Evolutionary conservation across 2,113 vertebrate species (phyloP).

Genomic region (Ailurus styani): DNA sequence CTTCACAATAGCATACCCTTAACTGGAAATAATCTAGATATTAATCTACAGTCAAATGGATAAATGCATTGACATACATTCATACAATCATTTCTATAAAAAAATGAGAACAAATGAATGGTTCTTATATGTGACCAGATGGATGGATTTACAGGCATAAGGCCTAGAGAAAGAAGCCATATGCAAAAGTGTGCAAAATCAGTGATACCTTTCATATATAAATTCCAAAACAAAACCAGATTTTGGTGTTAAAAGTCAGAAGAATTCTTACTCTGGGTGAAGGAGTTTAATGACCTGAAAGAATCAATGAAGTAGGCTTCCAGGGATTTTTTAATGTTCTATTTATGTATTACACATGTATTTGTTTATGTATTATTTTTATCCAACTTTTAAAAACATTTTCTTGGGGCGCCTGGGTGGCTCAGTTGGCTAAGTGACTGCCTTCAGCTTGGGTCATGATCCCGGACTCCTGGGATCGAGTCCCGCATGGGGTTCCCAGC

Average conservation of each 20-base stretch:
- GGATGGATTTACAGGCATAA: not conserved
- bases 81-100: not conserved
- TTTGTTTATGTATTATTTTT: not conserved
- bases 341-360: not conserved
- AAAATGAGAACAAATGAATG: not conserved
- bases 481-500: too few species aligned
- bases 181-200: not conserved
- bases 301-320: not conserved
- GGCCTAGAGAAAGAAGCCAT: not conserved
- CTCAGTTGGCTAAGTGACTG: too few species aligned
- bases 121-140: not conserved
- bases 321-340: not conserved
- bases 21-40: not conserved
- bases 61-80: not conserved
- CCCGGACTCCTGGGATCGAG: too few species aligned
- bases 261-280: not conserved
- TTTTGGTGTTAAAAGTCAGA: not conserved
- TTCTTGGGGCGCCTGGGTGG: too few species aligned
- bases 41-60: not conserved
- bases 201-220: not conserved
- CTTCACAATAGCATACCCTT: not conserved
- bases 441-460: too few species aligned
- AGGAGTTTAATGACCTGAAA: not conserved
- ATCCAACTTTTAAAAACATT: not conserved
- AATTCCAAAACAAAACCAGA: not conserved